Base-by-base conservation (phyloP, 2,797 vertebrate species). In the Notolepis coatsorum region DNA sequence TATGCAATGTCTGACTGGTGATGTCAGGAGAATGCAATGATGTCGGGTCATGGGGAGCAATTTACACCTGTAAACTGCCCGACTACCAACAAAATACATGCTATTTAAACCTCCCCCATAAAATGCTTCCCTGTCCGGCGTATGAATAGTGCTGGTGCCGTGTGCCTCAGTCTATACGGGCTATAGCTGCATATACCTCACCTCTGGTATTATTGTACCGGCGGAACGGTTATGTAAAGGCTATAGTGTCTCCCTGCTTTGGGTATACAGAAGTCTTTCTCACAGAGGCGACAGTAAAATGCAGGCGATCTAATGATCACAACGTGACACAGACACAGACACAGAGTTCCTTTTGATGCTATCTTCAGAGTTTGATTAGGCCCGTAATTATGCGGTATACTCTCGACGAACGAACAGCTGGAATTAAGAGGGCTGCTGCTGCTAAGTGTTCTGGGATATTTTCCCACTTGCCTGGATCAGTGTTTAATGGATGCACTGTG, bases 281-380 rank as follows among this genome's bases (percentile, higher is more conserved):
- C 24, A 31, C 31, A 33, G 45, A 17, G 7, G 24, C 50, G 62
- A 58, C 42, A 15, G 60, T 77, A 62, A 81, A n/a, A 80, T 57
- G 52, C 5, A 0, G 71, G 7, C 46, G 50, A 7, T 49, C 61
- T 54, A 61, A 57, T 27, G 25, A 41, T 25, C 30, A 13, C 54
- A 47, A 8, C 33, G 39, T n/a, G 20, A 49, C 18, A 45, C 31
- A 50, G 18, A 52, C 27, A 30, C 15, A 50, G 39, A 8, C 27
- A 31, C 38, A 53, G n/a, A 30, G 41, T 17, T 68, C 33, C 60
- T 46, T 62, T 30, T 58, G 59, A 63, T 78, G 55, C 81, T 78
- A 82, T 84, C 60, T 81, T 77, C 75, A 73, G 80, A 49, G 61
- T 73, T 51, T 70, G 63, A 86, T 84, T 73, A 75, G 63, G 67